These are phyloP conservation scores for Henricia sp. DNA, from an alignment of 53 echinoderm and acorn worm genomes.

Conservation along the genomic window DNA sequence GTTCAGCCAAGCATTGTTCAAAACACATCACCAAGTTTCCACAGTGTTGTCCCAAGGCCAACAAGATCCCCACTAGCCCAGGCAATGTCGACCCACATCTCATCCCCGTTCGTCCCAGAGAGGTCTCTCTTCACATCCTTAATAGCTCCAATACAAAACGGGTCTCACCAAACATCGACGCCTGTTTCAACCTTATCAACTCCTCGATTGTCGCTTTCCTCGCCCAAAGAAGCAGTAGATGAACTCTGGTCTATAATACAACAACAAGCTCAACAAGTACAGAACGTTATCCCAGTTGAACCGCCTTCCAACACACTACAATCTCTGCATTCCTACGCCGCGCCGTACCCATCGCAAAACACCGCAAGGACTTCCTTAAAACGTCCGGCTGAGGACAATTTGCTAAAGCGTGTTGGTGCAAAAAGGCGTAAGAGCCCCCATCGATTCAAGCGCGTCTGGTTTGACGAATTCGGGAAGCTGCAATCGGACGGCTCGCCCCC, in stretches of 20 bases:
- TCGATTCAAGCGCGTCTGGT: conserved; percentile 62
- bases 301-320: background rate
- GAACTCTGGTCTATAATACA: conserved; percentile 48
- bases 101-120: background rate
- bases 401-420: conserved; percentile 25
- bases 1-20: background rate
- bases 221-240: conserved; percentile 36
- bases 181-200: background rate
- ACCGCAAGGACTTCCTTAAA: background rate
- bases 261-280: conserved; percentile 29
- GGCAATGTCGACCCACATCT: conserved; percentile 1
- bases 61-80: conserved; percentile 7
- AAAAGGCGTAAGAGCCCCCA: conserved; percentile 66
- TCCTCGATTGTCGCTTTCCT: conserved; percentile 6
- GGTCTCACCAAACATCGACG: background rate
- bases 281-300: conserved; percentile 1
- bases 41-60: background rate
- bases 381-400: background rate
- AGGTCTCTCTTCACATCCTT: background rate
- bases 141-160: background rate
- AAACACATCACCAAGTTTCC: too few relatives aligned
- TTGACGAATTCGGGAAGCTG: conserved; percentile 67
- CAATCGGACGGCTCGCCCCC: background rate
- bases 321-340: conserved; percentile 3
- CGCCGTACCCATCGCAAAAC: background rate